Evolutionary conservation across 2,113 vertebrate species (phyloP).

Genomic region (Phalacrocorax brasilianus): DNA sequence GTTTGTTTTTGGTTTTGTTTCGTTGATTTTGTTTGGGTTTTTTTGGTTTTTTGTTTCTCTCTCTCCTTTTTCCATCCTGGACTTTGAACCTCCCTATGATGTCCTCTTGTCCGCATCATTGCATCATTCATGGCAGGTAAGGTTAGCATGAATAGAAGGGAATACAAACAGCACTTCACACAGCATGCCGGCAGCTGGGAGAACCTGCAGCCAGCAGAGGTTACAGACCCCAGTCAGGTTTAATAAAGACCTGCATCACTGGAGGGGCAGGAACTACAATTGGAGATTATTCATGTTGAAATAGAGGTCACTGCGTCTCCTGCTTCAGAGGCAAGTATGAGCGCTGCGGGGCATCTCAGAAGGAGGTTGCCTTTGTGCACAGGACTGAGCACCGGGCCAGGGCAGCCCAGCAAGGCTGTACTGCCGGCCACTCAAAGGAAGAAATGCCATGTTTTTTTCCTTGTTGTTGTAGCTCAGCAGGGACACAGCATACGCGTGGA

Average conservation of each 20-base stretch:
- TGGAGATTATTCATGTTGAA: neutral
- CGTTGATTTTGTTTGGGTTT: rapidly evolving
- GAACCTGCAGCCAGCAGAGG: conserved; percentile 26
- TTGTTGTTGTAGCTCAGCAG: neutral
- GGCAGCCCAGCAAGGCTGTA: neutral
- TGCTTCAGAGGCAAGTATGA: neutral
- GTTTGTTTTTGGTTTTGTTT: no score
- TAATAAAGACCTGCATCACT: conserved; percentile 41
- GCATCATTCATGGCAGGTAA: conserved; percentile 25
- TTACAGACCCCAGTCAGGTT: conserved; percentile 37
- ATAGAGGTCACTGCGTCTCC: neutral
- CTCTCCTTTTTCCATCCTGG: neutral
- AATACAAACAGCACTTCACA: conserved; percentile 36
- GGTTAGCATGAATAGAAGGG: conserved; percentile 19
- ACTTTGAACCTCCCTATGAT: conserved; percentile 2
- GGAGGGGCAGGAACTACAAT: neutral
- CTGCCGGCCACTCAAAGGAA: neutral
- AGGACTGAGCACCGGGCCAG: neutral
- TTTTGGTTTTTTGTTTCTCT: no score
- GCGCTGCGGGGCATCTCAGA: neutral
- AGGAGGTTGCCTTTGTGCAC: neutral
- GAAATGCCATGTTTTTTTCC: neutral
- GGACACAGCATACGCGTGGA: rapidly evolving
- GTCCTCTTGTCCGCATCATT: neutral
- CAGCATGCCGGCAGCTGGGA: neutral